A percentile compares a stretch with the other conserved stretches of the same genome.
phyloP scores from a whole-genome alignment of 1,140 invertebrate genomes.

The Aplysia californica region DNA sequence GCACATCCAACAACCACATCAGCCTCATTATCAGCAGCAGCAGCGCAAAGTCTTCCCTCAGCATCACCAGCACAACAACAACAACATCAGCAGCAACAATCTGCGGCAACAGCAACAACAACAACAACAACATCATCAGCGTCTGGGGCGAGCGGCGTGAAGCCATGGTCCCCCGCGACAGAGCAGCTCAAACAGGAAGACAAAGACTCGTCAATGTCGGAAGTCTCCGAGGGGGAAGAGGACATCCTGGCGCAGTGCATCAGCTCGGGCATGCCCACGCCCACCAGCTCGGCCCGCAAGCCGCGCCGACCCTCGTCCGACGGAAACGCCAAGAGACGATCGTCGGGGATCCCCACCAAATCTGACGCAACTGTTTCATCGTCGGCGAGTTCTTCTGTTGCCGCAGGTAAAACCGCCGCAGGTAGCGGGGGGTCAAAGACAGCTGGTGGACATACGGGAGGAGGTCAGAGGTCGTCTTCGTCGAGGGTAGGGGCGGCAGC shows the following conservation, averaged over 20 bases:
- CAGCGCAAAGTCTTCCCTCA: too few species aligned
- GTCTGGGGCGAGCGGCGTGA: neutral
- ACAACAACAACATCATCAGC: neutral
- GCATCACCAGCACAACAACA: neutral
- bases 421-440: too few species aligned
- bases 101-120: neutral
- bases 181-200: constrained; percentile 42
- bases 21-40: too few species aligned
- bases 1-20: too few species aligned
- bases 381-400: too few species aligned
- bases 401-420: too few species aligned
- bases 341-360: constrained; percentile 30
- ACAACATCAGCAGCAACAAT: neutral
- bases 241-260: constrained; percentile 67
- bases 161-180: neutral
- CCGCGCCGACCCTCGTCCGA: constrained; percentile 57
- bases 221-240: constrained; percentile 65
- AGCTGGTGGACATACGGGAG: too few species aligned
- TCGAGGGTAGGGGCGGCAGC: too few species aligned
- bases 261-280: constrained; percentile 63
- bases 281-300: constrained; percentile 49
- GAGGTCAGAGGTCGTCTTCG: too few species aligned
- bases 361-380: neutral
- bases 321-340: constrained; percentile 54
- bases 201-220: constrained; percentile 60